phyloP scores from a whole-genome alignment of 92 coral and sea anemone species.

The Phenganax marumi region DNA sequence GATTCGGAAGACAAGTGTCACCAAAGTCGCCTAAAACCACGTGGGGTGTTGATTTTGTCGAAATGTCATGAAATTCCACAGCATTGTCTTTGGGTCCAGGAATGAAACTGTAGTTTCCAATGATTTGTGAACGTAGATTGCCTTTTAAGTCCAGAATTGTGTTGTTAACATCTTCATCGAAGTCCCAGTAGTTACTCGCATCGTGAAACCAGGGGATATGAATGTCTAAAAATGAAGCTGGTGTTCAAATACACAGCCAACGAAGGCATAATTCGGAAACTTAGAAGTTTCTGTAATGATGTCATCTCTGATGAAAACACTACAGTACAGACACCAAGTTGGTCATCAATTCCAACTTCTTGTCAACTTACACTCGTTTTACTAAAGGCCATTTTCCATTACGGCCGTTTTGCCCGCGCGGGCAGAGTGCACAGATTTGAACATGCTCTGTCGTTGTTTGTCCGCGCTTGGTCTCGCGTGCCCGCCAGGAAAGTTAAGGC shows the following conservation, averaged over 20 bases:
- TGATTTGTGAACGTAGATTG: slow-evolving; percentile 56
- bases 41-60: slow-evolving; percentile 22
- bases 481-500: too few relatives aligned
- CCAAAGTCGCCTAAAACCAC: slow-evolving; percentile 68
- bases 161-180: slow-evolving; percentile 59
- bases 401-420: too few relatives aligned
- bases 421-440: too few relatives aligned
- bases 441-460: too few relatives aligned
- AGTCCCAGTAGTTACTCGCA: slow-evolving; percentile 81
- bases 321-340: too few relatives aligned
- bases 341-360: too few relatives aligned
- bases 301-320: too few relatives aligned
- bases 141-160: slow-evolving; percentile 62
- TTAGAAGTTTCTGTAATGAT: too few relatives aligned
- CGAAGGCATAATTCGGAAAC: background rate
- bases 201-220: slow-evolving; percentile 66
- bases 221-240: background rate
- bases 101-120: slow-evolving; percentile 57
- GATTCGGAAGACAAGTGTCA: slow-evolving; percentile 70
- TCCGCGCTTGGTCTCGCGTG: too few relatives aligned
- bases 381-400: too few relatives aligned
- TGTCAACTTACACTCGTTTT: too few relatives aligned
- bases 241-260: background rate
- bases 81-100: slow-evolving; percentile 91
- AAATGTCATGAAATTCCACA: slow-evolving; percentile 57